Evolutionary conservation across 2,797 vertebrate genomes (phyloP), one percentile per base, ranked within the genome.

Genomic region (Mionectes olivaceus): DNA sequence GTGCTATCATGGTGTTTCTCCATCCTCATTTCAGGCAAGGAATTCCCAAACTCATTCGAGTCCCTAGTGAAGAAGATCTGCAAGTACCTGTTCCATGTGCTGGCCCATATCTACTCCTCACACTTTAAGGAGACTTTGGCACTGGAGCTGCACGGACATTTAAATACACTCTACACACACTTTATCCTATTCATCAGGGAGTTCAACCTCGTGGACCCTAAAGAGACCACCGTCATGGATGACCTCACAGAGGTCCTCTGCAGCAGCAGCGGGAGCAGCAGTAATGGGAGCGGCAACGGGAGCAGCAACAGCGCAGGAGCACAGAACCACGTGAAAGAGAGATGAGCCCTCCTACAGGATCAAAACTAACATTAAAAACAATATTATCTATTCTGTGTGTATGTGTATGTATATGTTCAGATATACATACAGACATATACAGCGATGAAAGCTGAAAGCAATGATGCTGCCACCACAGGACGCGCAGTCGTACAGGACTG

Each of bases 171-270:
- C 90, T 99, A 99, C 86, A 98, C 98, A 98, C 99, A 99, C 98
- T 99, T 99, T 99, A 99, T 99, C 95, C 98, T 99, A 98, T 99
- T 99, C 96, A 98, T 99, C 97, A 98, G 99, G 98, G 99, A 99
- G 97, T 99, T 99, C 98, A 99, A 98, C 97, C 98, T 99, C 98
- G 98, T 99, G 87, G 99, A 99, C 98, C 98, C 99, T 98, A 99
- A 99, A 98, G 99, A 99, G 98, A 99, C 98, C 95, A 99, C 99
- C 97, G 98, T 99, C 98, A 99, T 99, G 99, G 99, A 99, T 46
- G 99, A 99, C 98, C 99, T 99, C 98, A 99, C 99, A 1, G 99
- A 99, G 98, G 98, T 99, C 97, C 99, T 99, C 97, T 99, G 99
- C 98, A 97, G 98, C 94, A 98, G 98, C 28, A 97, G 97, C 71